Base-by-base conservation (phyloP, 2,113 vertebrate genomes). In the Cyanoliseus patagonus region DNA sequence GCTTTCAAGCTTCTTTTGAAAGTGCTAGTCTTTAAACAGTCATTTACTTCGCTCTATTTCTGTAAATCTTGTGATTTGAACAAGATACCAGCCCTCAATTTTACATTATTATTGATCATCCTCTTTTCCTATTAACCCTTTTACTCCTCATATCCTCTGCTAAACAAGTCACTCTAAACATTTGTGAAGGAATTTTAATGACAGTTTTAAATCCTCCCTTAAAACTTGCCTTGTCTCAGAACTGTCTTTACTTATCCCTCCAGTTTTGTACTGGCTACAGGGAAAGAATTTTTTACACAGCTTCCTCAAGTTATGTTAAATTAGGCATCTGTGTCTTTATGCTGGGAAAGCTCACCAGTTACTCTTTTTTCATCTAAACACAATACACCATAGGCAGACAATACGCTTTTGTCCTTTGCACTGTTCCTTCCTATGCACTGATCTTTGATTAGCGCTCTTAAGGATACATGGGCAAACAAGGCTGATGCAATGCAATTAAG, bases 401-500 rank as follows among this genome's bases (percentile, higher is more conserved):
- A 7, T 13, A 37, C 11, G 6, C 1, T 59, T 92, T 61, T 27
- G 31, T 69, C 11, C 8, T 20, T 68, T 75, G 1, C 7, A 37
- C 7, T 9, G 6, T 13, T 83, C 13, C 37, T 85, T 81, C 31
- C 33, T 44, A 7, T 0, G 0, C 41, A 61, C 3, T 24, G n/a
- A 69, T 53, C 52, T 57, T 69, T 91, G 59, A 51, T 70, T 39
- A 24, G 5, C 35, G 15, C 27, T 78, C 19, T 73, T 63, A 64
- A 74, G 22, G 22, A 25, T 55, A 39, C 7, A 30, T 1, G 7
- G 59, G 13, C 30, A 49, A 55, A 42, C 62, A 63, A 39, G 13
- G 8, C 31, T 84, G 86, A 31, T 86, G 52, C 62, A 69, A 51
- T 68, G 35, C 7, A 84, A 85, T 93, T 86, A 78, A 88, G 33